Base-by-base conservation (phyloP, 2,888 invertebrate species). In the Limenitis camilla region DNA sequence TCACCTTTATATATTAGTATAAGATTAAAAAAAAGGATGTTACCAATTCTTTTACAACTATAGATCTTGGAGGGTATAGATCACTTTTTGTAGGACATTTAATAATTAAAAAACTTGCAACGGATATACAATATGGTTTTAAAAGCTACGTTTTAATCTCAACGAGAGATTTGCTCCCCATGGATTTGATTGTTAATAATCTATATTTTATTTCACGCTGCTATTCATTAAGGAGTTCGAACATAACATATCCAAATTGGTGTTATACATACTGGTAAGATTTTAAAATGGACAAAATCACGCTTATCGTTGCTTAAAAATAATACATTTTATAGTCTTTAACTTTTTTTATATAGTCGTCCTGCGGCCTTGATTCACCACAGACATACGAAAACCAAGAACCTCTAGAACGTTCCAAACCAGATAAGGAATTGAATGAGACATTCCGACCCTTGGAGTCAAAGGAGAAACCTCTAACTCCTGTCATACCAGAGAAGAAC, bases 341-440 rank as follows among this genome's bases (percentile, higher is more conserved):
- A 6, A 43, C 10, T 33, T 35, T 48, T 65, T n/a, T n/a, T n/a
- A n/a, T 63, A 4, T 71, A 79, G 85, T 77, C 80, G 3, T 81
- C 79, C 0, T 86, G 81, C 64, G 83, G 77, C n/a, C 66, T 83
- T 0, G 84, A 86, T 31, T 67, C 81, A 0, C 77, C 83, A 0
- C 86, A 85, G 58, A 73, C 78, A 0, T 85, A 77, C 59, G 87
- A 88, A 35, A 83, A 74, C 49, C 84, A 80, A 56, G 85, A 83
- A 45, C 76, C 82, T 0, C 41, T 83, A 40, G 85, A 86, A 42
- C 61, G 76, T 0, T 46, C 67, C 0, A 82, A 76, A 62, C 66
- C 78, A 0, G 83, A 84, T 5, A 84, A 84, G 48, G 84, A 83
- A 44, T 45, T 71, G 0, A 86, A 86, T 48, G 84, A 85, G 1